phyloP scores from a whole-genome alignment of 2,113 vertebrate genomes.

The Myxocyprinus asiaticus region DNA sequence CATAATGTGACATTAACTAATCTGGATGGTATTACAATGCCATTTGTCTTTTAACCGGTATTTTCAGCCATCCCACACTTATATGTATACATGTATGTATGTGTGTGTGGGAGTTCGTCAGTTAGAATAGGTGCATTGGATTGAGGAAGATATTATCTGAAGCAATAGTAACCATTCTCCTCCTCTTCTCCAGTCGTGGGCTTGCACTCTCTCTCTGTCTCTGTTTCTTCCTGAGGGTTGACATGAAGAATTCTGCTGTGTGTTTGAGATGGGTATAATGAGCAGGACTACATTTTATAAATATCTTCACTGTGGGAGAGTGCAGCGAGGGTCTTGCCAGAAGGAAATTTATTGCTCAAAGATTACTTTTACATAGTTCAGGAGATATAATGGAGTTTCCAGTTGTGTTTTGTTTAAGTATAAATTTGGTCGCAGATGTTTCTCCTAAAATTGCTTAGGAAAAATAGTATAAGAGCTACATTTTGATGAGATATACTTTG shows the following conservation, averaged over 20 bases:
- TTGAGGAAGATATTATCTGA: neutral
- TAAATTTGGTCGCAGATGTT: neutral
- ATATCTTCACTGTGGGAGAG: constrained; percentile 56
- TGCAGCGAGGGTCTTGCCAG: constrained; percentile 35
- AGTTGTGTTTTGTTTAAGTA: neutral
- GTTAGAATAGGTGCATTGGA: neutral
- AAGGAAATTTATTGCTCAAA: constrained; percentile 17
- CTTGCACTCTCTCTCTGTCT: neutral
- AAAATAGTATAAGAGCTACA: neutral
- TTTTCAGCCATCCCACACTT: too few species aligned
- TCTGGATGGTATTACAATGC: too few species aligned
- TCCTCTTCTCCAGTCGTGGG: neutral
- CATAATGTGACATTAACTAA: too few species aligned
- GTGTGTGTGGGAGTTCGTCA: neutral
- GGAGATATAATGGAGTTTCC: neutral
- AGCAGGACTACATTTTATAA: constrained; percentile 36
- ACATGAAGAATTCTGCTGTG: neutral
- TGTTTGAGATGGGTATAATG: constrained; percentile 23
- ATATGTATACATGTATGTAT: neutral
- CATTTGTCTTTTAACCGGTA: too few species aligned
- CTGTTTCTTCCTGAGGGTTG: neutral
- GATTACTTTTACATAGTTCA: neutral
- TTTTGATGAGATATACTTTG: too few species aligned
- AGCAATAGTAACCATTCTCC: constrained; percentile 5
- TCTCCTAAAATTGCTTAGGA: neutral